Percentiles rank a stretch among this genome's conserved stretches.
These are phyloP conservation scores for Lasiurus cinereus DNA, from an alignment of 2,113 vertebrate genomes.

Conservation along the genomic window DNA sequence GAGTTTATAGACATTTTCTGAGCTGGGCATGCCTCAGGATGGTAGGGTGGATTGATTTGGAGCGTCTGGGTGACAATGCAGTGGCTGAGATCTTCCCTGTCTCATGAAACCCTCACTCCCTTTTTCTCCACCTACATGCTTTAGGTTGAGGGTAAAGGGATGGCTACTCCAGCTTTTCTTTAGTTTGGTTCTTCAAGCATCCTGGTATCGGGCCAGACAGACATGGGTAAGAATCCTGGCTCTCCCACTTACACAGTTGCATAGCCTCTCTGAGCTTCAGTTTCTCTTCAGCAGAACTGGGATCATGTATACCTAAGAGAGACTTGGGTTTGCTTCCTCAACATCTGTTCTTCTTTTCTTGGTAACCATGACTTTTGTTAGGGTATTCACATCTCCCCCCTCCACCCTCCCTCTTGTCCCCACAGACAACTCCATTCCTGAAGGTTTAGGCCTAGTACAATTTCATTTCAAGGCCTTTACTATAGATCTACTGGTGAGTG, in stretches of 20 bases:
- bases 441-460: neutral
- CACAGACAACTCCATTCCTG: neutral
- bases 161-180: neutral
- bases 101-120: neutral
- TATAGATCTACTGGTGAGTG: neutral
- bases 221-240: neutral
- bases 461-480: neutral
- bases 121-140: neutral
- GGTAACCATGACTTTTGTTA: conserved; percentile 1
- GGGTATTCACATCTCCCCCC: neutral
- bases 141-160: neutral
- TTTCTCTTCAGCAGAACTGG: conserved; percentile 4
- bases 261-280: conserved; percentile 3
- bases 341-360: conserved; percentile 35
- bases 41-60: neutral
- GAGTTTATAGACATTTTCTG: neutral
- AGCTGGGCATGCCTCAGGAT: neutral
- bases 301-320: neutral
- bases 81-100: neutral
- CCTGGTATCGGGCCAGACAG: neutral
- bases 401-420: neutral
- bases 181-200: conserved; percentile 6
- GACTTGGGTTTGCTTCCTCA: neutral
- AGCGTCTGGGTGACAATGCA: neutral
- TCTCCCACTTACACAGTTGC: neutral